phyloP scores from a whole-genome alignment of 2,888 invertebrate species.

The Cataglyphis rosenhaueri region DNA sequence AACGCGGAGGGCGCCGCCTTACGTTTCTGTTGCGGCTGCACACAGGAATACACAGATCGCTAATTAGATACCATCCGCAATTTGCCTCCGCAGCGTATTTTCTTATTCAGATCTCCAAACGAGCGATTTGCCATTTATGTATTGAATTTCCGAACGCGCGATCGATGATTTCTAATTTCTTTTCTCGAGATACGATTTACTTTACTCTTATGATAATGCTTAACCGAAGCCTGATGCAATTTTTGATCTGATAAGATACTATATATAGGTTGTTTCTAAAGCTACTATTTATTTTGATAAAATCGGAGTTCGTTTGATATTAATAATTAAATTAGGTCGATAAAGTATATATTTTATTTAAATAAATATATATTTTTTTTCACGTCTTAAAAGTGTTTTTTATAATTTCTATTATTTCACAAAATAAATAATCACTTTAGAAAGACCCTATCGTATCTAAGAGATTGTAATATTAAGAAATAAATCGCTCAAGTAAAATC shows the following conservation, averaged over 20 bases:
- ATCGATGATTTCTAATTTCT: neutral
- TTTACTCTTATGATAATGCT: neutral
- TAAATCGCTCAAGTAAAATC: neutral
- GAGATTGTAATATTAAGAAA: neutral
- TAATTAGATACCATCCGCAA: constrained; percentile 58
- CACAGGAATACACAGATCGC: constrained; percentile 79
- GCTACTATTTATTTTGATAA: too few species aligned
- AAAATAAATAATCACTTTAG: too few species aligned
- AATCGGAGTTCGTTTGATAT: too few species aligned
- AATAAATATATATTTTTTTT: too few species aligned
- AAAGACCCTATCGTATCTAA: neutral
- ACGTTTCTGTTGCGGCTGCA: constrained; percentile 85
- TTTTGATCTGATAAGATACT: neutral
- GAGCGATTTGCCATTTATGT: neutral
- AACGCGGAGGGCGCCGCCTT: constrained; percentile 85
- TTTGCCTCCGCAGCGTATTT: neutral
- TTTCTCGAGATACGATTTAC: neutral
- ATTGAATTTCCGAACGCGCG: neutral
- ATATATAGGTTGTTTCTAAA: neutral
- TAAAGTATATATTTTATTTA: too few species aligned
- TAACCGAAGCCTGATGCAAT: neutral
- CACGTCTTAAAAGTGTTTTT: too few species aligned
- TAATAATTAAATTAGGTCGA: too few species aligned
- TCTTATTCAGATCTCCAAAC: neutral
- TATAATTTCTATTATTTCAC: too few species aligned